Evolutionary conservation across 2,797 vertebrate species (phyloP), one percentile per base, ranked within the genome.

Genomic region (Oophaga sylvatica): DNA sequence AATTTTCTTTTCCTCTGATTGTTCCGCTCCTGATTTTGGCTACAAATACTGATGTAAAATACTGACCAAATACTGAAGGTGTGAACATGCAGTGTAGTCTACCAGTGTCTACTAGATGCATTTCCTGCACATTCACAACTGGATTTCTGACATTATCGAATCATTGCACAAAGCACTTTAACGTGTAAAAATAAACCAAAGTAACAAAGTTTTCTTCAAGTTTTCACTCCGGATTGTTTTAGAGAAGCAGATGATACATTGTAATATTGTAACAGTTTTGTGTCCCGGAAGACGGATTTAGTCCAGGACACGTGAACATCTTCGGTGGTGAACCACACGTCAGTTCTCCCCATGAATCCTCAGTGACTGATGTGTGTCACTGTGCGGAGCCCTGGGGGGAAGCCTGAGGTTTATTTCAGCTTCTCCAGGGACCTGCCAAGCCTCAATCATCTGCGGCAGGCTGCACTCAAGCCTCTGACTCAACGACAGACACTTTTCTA

Each of bases 281-380:
- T 83, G 70, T 45, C 80, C 77, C 87, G 31, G 31, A 71, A 48
- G 80, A 81, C 79, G 68, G 19, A 77, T 89, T 78, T 65, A 68
- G 71, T 83, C 80, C 83, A 57, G 75, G 83, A 81, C 77, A 85
- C 67, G 57, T 88, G 82, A 76, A 20, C 59, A 26, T 75, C 75
- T 67, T 83, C 26, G 35, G 62, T 22, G 22, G 53, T 17, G 77
- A 84, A 48, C 59, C 70, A 82, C 70, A 78, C 73, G 85, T 77
- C 71, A 71, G 70, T 62, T n/a, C 60, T 63, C 77, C 17, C 70
- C 62, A 83, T 48, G 75, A 83, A 56, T 83, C 81, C 84, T 41
- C 67, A 5, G 20, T 89, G 88, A 89, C 80, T 86, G 88, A 89
- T 86, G 80, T 73, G 65, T 89, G 88, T 89, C 88, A 89, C 63